Conservation (phyloP, 2,113 vertebrate genomes). For the Myiopsitta monachus region DNA sequence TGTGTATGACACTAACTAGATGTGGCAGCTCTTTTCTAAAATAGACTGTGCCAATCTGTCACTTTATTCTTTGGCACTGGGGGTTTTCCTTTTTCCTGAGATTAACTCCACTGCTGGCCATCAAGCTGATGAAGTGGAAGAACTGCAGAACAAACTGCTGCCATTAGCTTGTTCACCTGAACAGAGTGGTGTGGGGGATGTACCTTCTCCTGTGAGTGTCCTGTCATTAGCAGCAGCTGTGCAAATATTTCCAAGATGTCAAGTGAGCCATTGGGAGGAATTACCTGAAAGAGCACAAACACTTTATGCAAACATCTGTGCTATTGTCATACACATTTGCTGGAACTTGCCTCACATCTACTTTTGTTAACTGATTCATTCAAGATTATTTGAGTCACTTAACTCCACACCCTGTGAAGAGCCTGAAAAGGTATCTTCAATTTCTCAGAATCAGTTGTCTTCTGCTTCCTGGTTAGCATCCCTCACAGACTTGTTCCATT, state of each 20-base stretch:
- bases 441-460: background rate
- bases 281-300: background rate
- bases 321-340: background rate
- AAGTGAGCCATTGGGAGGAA: background rate
- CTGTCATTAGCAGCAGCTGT: background rate
- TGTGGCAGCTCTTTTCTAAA: constrained; percentile 48
- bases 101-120: constrained; percentile 5
- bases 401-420: background rate
- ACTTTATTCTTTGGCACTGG: constrained; percentile 13
- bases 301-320: background rate
- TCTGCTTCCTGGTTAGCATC: background rate
- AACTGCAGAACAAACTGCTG: background rate
- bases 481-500: background rate
- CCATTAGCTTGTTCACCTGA: background rate
- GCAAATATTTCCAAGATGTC: background rate
- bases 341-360: background rate
- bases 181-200: background rate
- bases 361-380: background rate
- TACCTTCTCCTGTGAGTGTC: background rate
- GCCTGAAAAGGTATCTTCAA: background rate
- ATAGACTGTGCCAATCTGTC: constrained; percentile 52
- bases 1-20: constrained; percentile 39
- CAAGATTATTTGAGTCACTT: background rate
- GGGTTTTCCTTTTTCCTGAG: constrained; percentile 43
- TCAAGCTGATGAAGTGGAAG: background rate